phyloP scores from a whole-genome alignment of 2,888 invertebrate species.

The Scelioninae gen. 2 region DNA sequence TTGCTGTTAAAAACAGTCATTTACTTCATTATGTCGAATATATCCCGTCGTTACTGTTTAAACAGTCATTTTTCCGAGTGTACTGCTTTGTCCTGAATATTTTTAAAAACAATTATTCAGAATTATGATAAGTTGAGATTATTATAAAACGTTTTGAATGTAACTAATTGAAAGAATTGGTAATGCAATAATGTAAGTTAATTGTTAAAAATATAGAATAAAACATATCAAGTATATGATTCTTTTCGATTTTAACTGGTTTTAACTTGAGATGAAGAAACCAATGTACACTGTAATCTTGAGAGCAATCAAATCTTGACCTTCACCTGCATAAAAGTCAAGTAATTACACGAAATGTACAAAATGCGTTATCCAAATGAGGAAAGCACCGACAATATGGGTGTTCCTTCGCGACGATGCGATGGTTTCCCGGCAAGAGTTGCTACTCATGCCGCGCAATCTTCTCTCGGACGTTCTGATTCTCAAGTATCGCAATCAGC shows the following conservation, averaged over 20 bases:
- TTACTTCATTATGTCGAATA: too few relatives aligned
- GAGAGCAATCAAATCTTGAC: constrained; percentile 36
- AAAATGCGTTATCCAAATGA: constrained; percentile 46
- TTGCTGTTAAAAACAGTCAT: too few relatives aligned
- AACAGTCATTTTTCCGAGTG: too few relatives aligned
- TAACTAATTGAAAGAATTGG: background rate
- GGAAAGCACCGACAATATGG: constrained; percentile 64
- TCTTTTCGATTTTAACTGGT: constrained; percentile 19
- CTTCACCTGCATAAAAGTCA: constrained; percentile 48
- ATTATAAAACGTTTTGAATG: too few relatives aligned
- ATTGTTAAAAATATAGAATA: too few relatives aligned
- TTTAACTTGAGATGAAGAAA: constrained; percentile 26
- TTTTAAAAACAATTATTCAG: too few relatives aligned
- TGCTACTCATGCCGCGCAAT: constrained; percentile 69
- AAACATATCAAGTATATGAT: too few relatives aligned
- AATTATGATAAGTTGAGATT: too few relatives aligned
- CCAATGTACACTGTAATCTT: constrained; percentile 34
- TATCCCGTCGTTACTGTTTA: too few relatives aligned
- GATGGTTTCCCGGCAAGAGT: constrained; percentile 65
- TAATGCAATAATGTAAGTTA: constrained; percentile 5
- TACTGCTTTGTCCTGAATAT: too few relatives aligned
- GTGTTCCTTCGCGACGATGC: constrained; percentile 64
- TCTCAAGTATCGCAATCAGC: constrained; percentile 60
- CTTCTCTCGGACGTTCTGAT: constrained; percentile 56
- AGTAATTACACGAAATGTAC: constrained; percentile 44